Conservation (phyloP, 2,797 vertebrate species). For the Parotocinclus haroldoi region DNA sequence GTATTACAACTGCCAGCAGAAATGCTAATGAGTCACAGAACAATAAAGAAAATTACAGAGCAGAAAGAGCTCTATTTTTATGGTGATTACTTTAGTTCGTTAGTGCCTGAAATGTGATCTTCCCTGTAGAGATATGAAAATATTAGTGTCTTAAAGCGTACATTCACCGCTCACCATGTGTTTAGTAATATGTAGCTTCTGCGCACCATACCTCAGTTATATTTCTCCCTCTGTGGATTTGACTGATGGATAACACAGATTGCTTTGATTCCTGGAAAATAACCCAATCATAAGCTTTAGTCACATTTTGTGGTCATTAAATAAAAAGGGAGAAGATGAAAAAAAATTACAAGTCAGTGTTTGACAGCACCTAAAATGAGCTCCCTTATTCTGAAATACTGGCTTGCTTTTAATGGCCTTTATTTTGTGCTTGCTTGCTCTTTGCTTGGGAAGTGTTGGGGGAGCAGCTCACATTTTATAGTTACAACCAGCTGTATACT, state of each 20-base stretch:
- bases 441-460: slow-evolving; percentile 37
- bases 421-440: slow-evolving; percentile 52
- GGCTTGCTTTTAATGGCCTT: slow-evolving; percentile 50
- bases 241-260: slow-evolving; percentile 55
- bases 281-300: slow-evolving; percentile 64
- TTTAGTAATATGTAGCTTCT: slow-evolving; percentile 3
- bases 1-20: slow-evolving; percentile 11
- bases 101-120: not conserved
- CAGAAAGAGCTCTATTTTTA: slow-evolving; percentile 28
- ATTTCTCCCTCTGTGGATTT: slow-evolving; percentile 28
- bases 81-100: slow-evolving; percentile 33
- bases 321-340: slow-evolving; percentile 13
- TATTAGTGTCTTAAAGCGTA: slow-evolving; percentile 22
- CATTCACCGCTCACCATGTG: slow-evolving; percentile 1
- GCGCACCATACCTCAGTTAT: not conserved
- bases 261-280: slow-evolving; percentile 64
- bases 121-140: slow-evolving; percentile 6
- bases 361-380: slow-evolving; percentile 54
- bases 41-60: slow-evolving; percentile 30
- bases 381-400: slow-evolving; percentile 51
- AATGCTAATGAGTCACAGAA: slow-evolving; percentile 25
- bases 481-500: slow-evolving; percentile 41
- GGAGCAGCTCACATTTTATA: slow-evolving; percentile 47
- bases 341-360: slow-evolving; percentile 31
- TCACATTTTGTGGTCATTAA: slow-evolving; percentile 65